Base-by-base conservation (phyloP, 2,113 vertebrate genomes). In the Scalopus aquaticus region DNA sequence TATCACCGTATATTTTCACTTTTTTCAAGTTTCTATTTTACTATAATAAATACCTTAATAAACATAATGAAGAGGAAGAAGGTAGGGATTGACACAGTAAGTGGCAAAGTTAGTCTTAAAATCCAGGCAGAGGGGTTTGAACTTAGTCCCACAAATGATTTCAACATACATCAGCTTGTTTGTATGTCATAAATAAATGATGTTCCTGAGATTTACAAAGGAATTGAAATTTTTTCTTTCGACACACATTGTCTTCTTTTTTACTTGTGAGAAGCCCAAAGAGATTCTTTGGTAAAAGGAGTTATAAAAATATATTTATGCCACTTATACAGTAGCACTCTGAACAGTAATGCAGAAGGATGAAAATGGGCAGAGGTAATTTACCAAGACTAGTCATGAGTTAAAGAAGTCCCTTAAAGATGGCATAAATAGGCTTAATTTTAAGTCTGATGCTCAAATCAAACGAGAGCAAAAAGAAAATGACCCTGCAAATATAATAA, bases 401-500 rank as follows among this genome's bases (percentile, higher is more conserved):
- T 62, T 90, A 88, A 95, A 72, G 65, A 54, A 77, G 39, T 95
- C 84, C 72, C 64, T 92, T 87, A 77, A 79, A 93, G 60, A 58
- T 72, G 24, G 70, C 62, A 22, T 80, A 89, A 90, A 74, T 58
- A 80, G 39, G 54, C n/a, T 83, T 56, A 82, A 85, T 95, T 91
- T 91, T 95, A 72, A 20, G 91, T 60, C 86, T 93, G 51, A 86
- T 49, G 56, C 62, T 90, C 51, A 56, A 72, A 65, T 67, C 58
- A 79, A 93, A 84, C 35, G 95, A 77, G 19, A 92, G 39, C 42
- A 67, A 58, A 84, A 88, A 46, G 74, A 77, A 93, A 96, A 89
- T 54, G 20, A 49, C 67, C 69, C 51, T 54, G 20, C 26, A 91
- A 65, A 90, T 92, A 67, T n/a, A 76, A 91, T 72, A 69, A 62